A percentile compares a stretch with the other conserved stretches of the same genome.
Conservation (phyloP, 2,888 invertebrate genomes). For the Chrysolina haemoptera region DNA sequence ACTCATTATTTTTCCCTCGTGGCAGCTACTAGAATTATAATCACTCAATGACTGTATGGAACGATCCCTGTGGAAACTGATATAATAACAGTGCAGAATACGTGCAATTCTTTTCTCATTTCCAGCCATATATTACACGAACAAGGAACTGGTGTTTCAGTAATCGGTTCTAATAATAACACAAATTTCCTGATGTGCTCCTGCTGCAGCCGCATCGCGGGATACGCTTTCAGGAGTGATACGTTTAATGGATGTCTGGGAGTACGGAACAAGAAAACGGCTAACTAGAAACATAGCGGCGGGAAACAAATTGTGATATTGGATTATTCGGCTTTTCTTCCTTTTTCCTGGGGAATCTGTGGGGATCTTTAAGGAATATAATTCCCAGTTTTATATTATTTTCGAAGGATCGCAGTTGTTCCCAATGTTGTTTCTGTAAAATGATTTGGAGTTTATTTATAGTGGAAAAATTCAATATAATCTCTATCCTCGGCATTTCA, state of each 20-base stretch:
- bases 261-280: background rate
- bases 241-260: background rate
- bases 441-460: too few relatives aligned
- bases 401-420: too few relatives aligned
- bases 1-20: too few relatives aligned
- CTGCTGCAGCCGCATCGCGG: background rate
- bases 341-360: background rate
- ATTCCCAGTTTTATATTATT: background rate
- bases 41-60: too few relatives aligned
- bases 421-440: too few relatives aligned
- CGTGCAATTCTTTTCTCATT: background rate
- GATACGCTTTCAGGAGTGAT: constrained; percentile 9
- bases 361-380: background rate
- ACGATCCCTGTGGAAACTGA: too few relatives aligned
- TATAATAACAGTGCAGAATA: background rate
- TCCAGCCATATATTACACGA: background rate
- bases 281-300: background rate
- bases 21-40: too few relatives aligned
- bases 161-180: constrained; percentile 36
- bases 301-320: background rate
- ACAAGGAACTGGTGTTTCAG: constrained; percentile 26
- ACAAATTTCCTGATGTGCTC: constrained; percentile 33
- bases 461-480: too few relatives aligned
- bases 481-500: too few relatives aligned
- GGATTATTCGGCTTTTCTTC: background rate